Evolutionary conservation across 1,140 invertebrate species (phyloP).

Genomic region (Antheraea pernyi): DNA sequence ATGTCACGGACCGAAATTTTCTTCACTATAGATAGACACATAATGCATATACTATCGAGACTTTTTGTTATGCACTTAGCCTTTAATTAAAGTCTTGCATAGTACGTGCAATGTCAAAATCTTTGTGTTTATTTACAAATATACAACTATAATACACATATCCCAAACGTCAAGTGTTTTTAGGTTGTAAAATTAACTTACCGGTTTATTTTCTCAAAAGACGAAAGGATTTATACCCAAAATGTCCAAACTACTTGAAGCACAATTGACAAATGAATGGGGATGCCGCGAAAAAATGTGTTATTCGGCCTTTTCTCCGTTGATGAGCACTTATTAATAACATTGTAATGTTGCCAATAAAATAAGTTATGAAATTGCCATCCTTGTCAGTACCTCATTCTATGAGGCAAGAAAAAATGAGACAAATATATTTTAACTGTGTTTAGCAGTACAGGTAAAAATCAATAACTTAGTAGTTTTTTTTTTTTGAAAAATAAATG

Average conservation of each 20-base stretch:
- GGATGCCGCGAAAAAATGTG: conserved; percentile 19
- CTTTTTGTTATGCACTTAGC: background rate
- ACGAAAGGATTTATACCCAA: background rate
- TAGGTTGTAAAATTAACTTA: conserved; percentile 5
- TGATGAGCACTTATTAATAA: conserved; percentile 13
- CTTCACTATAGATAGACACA: background rate
- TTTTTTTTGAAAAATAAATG: background rate
- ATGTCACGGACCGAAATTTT: background rate
- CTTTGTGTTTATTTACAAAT: conserved; percentile 12
- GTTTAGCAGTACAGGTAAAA: conserved; percentile 3
- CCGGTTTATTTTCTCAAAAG: conserved; percentile 1
- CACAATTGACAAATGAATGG: conserved; percentile 14
- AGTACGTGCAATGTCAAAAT: conserved; percentile 9
- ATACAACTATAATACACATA: conserved; percentile 4
- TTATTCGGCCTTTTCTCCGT: conserved; percentile 12
- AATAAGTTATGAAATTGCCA: conserved; percentile 16
- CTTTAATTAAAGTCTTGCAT: background rate
- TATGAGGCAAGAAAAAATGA: conserved; percentile 8
- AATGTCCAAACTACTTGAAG: conserved; percentile 5
- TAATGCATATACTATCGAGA: background rate
- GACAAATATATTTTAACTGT: conserved; percentile 6
- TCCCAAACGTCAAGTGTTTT: background rate
- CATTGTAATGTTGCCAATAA: conserved; percentile 18
- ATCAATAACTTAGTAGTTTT: conserved; percentile 9
- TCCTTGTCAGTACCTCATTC: conserved; percentile 3